Conservation (phyloP, 1,140 invertebrate genomes). For the Gryllus bimaculatus region DNA sequence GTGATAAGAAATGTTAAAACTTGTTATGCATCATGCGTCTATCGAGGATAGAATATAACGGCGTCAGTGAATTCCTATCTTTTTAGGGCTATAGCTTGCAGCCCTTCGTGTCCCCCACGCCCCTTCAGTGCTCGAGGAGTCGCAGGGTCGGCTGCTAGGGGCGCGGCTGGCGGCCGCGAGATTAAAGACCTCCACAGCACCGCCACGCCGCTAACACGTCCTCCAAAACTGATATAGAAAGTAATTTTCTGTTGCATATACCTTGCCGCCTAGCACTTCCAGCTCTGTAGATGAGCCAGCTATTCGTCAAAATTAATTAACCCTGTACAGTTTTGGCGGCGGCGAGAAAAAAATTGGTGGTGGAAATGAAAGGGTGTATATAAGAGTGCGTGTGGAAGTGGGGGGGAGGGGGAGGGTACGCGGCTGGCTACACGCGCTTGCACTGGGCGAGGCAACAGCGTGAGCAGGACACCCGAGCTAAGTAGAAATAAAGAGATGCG, state of each 20-base stretch:
- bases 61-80: too few species aligned
- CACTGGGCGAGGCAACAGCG: not conserved
- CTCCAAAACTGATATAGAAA: conserved; percentile 5
- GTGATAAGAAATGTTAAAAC: too few species aligned
- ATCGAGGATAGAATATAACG: too few species aligned
- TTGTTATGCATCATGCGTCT: too few species aligned
- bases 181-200: not conserved
- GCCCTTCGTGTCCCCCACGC: too few species aligned
- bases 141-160: too few species aligned
- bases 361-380: not conserved
- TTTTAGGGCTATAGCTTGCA: too few species aligned
- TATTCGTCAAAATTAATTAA: conserved; percentile 6
- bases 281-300: not conserved
- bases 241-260: conserved; percentile 1
- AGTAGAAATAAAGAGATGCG: conserved; percentile 1
- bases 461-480: not conserved
- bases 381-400: not conserved
- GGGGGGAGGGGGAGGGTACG: not conserved
- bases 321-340: not conserved
- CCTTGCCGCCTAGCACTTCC: not conserved
- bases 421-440: not conserved
- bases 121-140: too few species aligned
- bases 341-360: not conserved
- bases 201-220: not conserved
- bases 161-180: not conserved